phyloP scores from a whole-genome alignment of 2,888 invertebrate species.

The Oscheius myriophilus region DNA sequence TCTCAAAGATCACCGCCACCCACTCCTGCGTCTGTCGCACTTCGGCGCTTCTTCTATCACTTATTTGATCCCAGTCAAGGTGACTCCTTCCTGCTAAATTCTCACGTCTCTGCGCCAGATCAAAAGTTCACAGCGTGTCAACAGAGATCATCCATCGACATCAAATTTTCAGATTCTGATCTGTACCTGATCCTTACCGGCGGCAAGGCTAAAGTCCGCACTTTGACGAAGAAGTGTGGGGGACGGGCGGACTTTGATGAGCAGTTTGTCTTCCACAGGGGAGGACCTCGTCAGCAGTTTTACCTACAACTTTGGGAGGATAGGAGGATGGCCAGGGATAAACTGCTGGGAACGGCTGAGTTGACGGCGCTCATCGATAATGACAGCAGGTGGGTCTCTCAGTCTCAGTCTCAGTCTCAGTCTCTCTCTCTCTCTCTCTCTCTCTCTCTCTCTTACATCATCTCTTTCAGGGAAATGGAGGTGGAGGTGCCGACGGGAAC shows the following conservation, averaged over 20 bases:
- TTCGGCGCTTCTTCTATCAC: no score
- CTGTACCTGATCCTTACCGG: conserved; percentile 18
- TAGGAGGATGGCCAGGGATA: conserved; percentile 38
- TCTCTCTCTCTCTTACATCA: background rate
- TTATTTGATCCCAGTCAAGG: no score
- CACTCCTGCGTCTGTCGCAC: background rate
- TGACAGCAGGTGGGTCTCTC: conserved; percentile 25
- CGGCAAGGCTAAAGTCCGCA: conserved; percentile 31
- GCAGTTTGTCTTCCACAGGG: conserved; percentile 49
- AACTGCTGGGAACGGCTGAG: conserved; percentile 29
- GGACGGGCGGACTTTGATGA: conserved; percentile 37
- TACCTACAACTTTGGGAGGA: conserved; percentile 47
- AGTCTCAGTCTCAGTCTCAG: no score
- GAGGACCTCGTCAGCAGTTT: conserved; percentile 40
- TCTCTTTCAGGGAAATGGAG: conserved; percentile 20
- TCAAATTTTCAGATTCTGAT: conserved; percentile 4
- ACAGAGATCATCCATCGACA: background rate
- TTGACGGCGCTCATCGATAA: conserved; percentile 32
- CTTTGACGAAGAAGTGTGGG: conserved; percentile 31
- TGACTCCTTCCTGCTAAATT: background rate
- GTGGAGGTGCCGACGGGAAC: conserved; percentile 29
- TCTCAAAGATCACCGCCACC: conserved; percentile 9
- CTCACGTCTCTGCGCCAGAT: conserved; percentile 25
- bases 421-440: no score
- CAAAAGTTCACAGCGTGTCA: no score